phyloP scores from a whole-genome alignment of 2,888 invertebrate genomes.

The Criorhina ranunculi region DNA sequence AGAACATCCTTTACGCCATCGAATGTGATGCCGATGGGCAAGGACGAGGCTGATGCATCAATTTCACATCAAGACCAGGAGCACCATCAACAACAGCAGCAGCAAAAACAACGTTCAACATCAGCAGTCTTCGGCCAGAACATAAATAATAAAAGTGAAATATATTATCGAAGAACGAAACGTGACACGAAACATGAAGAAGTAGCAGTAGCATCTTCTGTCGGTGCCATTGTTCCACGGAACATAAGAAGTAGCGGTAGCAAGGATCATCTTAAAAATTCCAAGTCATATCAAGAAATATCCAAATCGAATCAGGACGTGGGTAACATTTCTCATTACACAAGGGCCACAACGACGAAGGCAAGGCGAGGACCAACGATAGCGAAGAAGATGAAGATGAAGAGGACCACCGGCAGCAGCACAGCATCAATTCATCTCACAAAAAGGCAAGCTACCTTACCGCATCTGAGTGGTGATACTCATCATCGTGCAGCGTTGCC shows the following conservation, averaged over 20 bases:
- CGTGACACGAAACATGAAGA: constrained; percentile 76
- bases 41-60: constrained; percentile 68
- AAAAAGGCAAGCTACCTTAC: constrained; percentile 73
- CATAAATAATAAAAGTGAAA: constrained; percentile 77
- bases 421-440: constrained; percentile 69
- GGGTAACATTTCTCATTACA: constrained; percentile 84
- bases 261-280: constrained; percentile 74
- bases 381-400: constrained; percentile 39
- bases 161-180: constrained; percentile 75
- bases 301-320: constrained; percentile 77
- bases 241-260: constrained; percentile 38
- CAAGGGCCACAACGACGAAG: constrained; percentile 55
- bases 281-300: constrained; percentile 74
- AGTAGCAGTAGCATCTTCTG: constrained; percentile 48
- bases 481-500: constrained; percentile 65
- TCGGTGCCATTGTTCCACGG: constrained; percentile 57
- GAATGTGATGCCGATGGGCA: constrained; percentile 80
- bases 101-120: constrained; percentile 74
- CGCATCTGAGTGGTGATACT: constrained; percentile 65
- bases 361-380: constrained; percentile 54
- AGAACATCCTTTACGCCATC: constrained; percentile 84
- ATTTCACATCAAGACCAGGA: constrained; percentile 69
- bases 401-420: constrained; percentile 45
- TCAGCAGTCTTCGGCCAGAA: constrained; percentile 73
- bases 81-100: constrained; percentile 75